Percentiles rank a stretch among this genome's conserved stretches.
phyloP scores from a whole-genome alignment of 2,113 vertebrate genomes.

The Micronycteris hirsuta region DNA sequence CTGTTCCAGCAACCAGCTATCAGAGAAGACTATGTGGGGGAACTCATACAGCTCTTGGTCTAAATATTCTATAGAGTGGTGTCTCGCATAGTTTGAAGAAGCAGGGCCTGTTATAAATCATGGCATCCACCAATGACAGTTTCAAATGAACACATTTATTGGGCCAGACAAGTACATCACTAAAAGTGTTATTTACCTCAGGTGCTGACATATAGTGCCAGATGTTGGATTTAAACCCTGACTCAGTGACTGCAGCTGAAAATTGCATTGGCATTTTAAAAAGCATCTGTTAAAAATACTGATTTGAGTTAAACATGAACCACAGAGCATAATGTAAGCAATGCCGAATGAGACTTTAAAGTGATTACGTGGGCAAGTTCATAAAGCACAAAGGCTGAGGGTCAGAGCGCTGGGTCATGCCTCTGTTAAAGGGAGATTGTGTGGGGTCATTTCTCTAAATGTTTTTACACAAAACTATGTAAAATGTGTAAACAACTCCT shows the following conservation, averaged over 20 bases:
- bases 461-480: neutral
- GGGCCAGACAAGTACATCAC: slow-evolving; percentile 80
- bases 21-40: neutral
- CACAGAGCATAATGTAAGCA: slow-evolving; percentile 19
- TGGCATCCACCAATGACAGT: slow-evolving; percentile 73
- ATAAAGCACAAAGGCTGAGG: neutral
- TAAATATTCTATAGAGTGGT: slow-evolving; percentile 30
- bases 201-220: slow-evolving; percentile 73
- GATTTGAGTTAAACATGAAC: neutral
- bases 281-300: slow-evolving; percentile 61
- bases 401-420: neutral
- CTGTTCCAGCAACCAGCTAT: neutral
- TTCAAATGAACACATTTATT: slow-evolving; percentile 79
- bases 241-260: slow-evolving; percentile 65
- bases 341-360: neutral
- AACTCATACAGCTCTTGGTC: neutral
- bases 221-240: slow-evolving; percentile 76
- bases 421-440: neutral
- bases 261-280: slow-evolving; percentile 70
- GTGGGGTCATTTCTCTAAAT: neutral
- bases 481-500: neutral
- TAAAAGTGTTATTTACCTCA: slow-evolving; percentile 77
- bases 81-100: slow-evolving; percentile 52
- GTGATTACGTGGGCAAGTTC: neutral
- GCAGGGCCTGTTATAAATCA: slow-evolving; percentile 79